Evolutionary conservation across 2,113 vertebrate species (phyloP).

Genomic region (Antechinus stuartii): DNA sequence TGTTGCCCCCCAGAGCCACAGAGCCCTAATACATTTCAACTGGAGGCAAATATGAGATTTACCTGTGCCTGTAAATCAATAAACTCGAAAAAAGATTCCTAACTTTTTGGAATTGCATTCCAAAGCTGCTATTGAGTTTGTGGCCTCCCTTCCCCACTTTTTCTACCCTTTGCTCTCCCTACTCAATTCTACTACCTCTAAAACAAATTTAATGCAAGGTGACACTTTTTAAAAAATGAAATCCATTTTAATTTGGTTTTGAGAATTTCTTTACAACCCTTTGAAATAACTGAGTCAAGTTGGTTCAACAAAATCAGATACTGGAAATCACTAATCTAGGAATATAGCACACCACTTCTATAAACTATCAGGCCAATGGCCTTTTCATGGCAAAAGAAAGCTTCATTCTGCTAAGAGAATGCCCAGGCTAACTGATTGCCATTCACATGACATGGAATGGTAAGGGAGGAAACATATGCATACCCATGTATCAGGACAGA

Average conservation of each 20-base stretch:
- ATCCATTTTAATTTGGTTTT: constrained; percentile 32
- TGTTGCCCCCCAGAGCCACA: neutral
- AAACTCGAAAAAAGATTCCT: neutral
- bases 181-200: neutral
- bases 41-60: constrained; percentile 16
- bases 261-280: constrained; percentile 24
- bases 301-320: constrained; percentile 21
- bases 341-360: neutral
- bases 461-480: neutral
- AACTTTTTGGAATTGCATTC: neutral
- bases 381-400: constrained; percentile 21
- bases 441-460: neutral
- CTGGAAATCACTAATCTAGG: neutral
- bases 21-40: neutral
- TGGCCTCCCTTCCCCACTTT: constrained; percentile 8
- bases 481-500: neutral
- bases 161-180: neutral
- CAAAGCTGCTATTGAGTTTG: constrained; percentile 3
- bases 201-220: neutral
- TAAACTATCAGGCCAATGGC: neutral
- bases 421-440: constrained; percentile 4
- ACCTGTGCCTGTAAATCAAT: neutral
- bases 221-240: constrained; percentile 36
- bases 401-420: constrained; percentile 1
- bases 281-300: neutral